A percentile compares a stretch with the other conserved stretches of the same genome.
phyloP scores from a whole-genome alignment of 2,113 vertebrate genomes.

The Phycodurus eques region DNA sequence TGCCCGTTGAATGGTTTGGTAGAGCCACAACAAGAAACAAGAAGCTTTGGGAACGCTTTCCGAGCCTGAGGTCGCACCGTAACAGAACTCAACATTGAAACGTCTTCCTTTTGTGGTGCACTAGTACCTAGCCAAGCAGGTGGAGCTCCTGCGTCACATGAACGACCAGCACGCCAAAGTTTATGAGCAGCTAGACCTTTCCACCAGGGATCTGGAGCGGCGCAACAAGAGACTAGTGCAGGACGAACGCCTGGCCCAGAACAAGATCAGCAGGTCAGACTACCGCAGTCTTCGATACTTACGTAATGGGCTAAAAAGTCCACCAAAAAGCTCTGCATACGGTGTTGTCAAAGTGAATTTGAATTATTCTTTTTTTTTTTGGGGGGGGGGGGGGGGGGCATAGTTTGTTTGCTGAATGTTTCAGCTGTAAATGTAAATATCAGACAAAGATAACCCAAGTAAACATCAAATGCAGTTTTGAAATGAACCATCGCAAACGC shows the following conservation, averaged over 20 bases:
- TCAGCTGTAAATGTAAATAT: no score
- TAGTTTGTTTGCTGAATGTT: no score
- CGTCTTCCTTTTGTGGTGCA: constrained; percentile 32
- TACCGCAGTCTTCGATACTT: no score
- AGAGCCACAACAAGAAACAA: neutral
- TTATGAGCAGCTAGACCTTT: constrained; percentile 89
- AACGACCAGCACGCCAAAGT: constrained; percentile 94
- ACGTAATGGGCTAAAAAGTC: no score
- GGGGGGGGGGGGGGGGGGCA: no score
- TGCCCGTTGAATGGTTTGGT: no score
- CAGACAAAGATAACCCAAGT: no score
- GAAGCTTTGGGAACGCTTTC: neutral
- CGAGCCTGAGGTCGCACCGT: neutral
- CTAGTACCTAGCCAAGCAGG: constrained; percentile 91
- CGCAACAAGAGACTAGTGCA: constrained; percentile 83
- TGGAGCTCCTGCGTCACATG: constrained; percentile 88
- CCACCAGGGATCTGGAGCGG: constrained; percentile 86
- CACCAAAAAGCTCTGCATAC: no score
- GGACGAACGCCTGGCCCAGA: constrained; percentile 86
- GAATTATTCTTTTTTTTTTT: no score
- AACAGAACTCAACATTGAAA: neutral
- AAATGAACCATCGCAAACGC: no score
- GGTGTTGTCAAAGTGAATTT: no score
- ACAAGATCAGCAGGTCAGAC: constrained; percentile 83
- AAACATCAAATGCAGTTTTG: no score